Evolutionary conservation across 2,888 invertebrate genomes (phyloP).

Genomic region (Scaptomyza tumidula): DNA sequence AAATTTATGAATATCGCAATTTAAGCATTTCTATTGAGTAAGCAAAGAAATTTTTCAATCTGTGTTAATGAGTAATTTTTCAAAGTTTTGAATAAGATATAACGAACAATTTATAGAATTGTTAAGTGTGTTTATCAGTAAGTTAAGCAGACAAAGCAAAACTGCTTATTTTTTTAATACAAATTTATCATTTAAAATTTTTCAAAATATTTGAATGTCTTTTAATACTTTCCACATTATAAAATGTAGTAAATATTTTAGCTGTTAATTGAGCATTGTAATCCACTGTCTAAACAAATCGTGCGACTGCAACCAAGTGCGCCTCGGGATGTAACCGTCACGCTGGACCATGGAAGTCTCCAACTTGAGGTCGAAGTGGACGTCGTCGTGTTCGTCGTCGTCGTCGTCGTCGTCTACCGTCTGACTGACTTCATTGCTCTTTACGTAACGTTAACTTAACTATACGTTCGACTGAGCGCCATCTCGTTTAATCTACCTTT

Average conservation of each 20-base stretch:
- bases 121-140: no score
- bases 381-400: slow-evolving; percentile 27
- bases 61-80: background rate
- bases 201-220: no score
- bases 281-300: slow-evolving; percentile 60
- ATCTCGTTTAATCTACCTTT: slow-evolving; percentile 85
- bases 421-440: slow-evolving; percentile 80
- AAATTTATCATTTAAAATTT: no score
- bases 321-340: slow-evolving; percentile 62
- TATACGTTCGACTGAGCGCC: slow-evolving; percentile 83
- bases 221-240: no score
- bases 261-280: slow-evolving; percentile 4
- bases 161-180: no score
- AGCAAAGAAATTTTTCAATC: no score
- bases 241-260: background rate
- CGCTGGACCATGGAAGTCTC: slow-evolving; percentile 50
- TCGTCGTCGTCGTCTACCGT: slow-evolving; percentile 35
- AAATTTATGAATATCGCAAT: background rate
- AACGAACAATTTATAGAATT: no score
- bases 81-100: no score
- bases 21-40: no score
- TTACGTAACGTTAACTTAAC: slow-evolving; percentile 80
- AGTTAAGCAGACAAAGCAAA: no score
- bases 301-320: slow-evolving; percentile 61
- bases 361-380: slow-evolving; percentile 28